phyloP scores from a whole-genome alignment of 2,797 vertebrate species.

The Buceros bicornis region DNA sequence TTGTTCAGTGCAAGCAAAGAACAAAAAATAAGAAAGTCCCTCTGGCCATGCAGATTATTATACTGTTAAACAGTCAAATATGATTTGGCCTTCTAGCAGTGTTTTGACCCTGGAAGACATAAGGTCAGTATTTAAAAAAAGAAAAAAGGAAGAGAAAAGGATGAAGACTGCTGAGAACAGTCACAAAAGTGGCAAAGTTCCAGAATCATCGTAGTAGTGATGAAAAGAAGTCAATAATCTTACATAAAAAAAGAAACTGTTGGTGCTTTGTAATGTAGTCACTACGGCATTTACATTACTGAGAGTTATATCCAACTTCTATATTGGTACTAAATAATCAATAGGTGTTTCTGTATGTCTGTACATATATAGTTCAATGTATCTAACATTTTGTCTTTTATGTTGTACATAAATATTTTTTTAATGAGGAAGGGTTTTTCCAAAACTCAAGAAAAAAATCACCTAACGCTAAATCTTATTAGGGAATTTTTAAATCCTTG shows the following conservation, averaged over 20 bases:
- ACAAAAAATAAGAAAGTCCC: not conserved
- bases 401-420: not conserved
- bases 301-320: not conserved
- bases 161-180: not conserved
- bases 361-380: not conserved
- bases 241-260: not conserved
- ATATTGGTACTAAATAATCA: not conserved
- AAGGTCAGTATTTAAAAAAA: not conserved
- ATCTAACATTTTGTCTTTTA: not conserved
- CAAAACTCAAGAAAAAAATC: not conserved
- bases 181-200: not conserved
- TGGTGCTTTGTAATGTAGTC: not conserved
- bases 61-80: not conserved
- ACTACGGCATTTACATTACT: not conserved
- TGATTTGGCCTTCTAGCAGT: not conserved
- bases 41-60: not conserved
- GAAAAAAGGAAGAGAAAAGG: not conserved
- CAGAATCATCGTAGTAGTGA: not conserved
- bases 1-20: not conserved
- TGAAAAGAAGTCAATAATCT: not conserved
- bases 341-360: not conserved
- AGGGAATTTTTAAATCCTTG: not conserved
- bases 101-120: not conserved
- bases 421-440: rapidly evolving
- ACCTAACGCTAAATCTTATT: not conserved